Percentiles rank a stretch among this genome's conserved stretches.
phyloP scores from a whole-genome alignment of 2,797 vertebrate genomes.

The Falco novaeseelandiae region DNA sequence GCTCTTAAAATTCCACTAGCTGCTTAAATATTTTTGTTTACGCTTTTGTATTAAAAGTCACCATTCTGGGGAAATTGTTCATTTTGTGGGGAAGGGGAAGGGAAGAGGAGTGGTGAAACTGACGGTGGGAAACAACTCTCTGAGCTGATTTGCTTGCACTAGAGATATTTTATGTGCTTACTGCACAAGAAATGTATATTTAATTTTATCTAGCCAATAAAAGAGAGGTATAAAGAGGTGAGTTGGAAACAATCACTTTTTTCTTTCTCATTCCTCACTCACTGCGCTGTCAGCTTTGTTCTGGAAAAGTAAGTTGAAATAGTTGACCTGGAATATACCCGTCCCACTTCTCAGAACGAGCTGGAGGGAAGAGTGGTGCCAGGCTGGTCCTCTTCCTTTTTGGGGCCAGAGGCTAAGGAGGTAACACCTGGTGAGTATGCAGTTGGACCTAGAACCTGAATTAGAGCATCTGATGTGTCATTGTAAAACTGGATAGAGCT shows the following conservation, averaged over 20 bases:
- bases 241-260: not conserved
- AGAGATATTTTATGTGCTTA: not conserved
- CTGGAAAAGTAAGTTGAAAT: not conserved
- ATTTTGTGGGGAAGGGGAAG: not conserved
- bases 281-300: not conserved
- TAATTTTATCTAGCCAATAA: not conserved
- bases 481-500: not conserved
- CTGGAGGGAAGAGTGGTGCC: not conserved
- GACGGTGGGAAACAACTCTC: not conserved
- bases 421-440: accelerated
- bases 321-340: not conserved
- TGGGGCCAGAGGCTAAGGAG: not conserved
- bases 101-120: not conserved
- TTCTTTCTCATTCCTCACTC: not conserved
- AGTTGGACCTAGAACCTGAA: not conserved
- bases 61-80: not conserved
- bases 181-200: not conserved
- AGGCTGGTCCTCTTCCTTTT: not conserved
- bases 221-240: not conserved
- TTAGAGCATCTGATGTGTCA: not conserved
- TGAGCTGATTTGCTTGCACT: not conserved
- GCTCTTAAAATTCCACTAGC: not conserved
- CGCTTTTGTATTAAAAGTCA: not conserved
- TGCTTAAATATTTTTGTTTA: not conserved
- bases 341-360: not conserved